phyloP scores from a whole-genome alignment of 2,888 invertebrate genomes.

The Calameuta idolon region DNA sequence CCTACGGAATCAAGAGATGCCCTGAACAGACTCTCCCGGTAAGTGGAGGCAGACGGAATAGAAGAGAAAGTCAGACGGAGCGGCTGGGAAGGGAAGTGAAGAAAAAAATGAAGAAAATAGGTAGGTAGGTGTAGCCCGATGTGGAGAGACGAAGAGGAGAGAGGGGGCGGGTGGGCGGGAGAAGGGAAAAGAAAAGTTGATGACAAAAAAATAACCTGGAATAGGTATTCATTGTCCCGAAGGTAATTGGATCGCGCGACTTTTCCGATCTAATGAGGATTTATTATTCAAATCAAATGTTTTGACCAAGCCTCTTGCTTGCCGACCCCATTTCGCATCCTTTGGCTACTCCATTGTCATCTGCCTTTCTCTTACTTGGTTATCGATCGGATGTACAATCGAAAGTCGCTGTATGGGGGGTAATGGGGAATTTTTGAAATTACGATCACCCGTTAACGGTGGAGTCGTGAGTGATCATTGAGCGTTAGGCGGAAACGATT shows the following conservation, averaged over 20 bases:
- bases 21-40: not conserved
- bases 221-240: constrained; percentile 54
- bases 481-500: not conserved
- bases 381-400: not conserved
- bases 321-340: constrained; percentile 1
- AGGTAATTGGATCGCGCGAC: constrained; percentile 56
- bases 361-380: not conserved
- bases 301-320: constrained; percentile 44
- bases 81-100: constrained; percentile 5
- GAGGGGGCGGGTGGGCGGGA: constrained; percentile 4
- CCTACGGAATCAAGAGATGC: constrained; percentile 22
- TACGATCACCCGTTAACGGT: not conserved
- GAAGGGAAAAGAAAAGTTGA: constrained; percentile 23
- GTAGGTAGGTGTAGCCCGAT: not conserved
- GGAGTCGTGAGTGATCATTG: not conserved
- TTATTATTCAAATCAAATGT: constrained; percentile 56
- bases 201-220: constrained; percentile 35
- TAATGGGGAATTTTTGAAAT: not conserved
- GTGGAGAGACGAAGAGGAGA: constrained; percentile 13
- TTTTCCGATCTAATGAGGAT: constrained; percentile 52
- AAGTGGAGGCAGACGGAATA: constrained; percentile 20
- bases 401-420: not conserved
- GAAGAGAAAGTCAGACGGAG: constrained; percentile 13
- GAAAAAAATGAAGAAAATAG: constrained; percentile 7
- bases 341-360: not conserved